Conservation (phyloP, 2,888 invertebrate genomes). For the Scaptomyza tumidula region DNA sequence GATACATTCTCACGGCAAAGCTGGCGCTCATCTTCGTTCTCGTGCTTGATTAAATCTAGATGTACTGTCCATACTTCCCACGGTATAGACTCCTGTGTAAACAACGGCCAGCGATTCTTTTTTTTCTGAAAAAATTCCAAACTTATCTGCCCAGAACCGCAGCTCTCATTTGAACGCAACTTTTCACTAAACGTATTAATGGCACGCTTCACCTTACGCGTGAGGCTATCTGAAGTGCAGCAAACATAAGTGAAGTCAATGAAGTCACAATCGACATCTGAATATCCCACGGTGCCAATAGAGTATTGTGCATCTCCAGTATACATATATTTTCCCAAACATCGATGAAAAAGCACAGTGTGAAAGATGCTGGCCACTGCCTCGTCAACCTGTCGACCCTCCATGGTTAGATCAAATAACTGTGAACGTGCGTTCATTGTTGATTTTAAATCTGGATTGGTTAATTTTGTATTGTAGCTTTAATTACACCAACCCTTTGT, state of each 20-base stretch:
- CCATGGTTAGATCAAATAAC: slow-evolving; percentile 92
- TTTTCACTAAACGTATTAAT: slow-evolving; percentile 92
- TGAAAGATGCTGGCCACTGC: slow-evolving; percentile 96
- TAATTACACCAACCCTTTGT: neutral
- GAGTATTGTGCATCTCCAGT: slow-evolving; percentile 97
- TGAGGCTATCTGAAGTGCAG: slow-evolving; percentile 93
- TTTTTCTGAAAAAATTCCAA: slow-evolving; percentile 98
- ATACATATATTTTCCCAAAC: slow-evolving; percentile 96
- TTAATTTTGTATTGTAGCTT: neutral
- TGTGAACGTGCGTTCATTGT: slow-evolving; percentile 92
- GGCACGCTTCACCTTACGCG: slow-evolving; percentile 89
- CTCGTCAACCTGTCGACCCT: slow-evolving; percentile 96
- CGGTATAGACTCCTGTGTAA: slow-evolving; percentile 95
- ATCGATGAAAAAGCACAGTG: slow-evolving; percentile 95
- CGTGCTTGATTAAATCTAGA: slow-evolving; percentile 93
- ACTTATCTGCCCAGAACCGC: slow-evolving; percentile 93
- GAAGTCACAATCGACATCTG: slow-evolving; percentile 98
- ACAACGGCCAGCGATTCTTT: slow-evolving; percentile 92
- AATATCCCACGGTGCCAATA: slow-evolving; percentile 97
- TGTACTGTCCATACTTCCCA: slow-evolving; percentile 99
- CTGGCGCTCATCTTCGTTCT: slow-evolving; percentile 94
- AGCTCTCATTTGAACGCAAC: slow-evolving; percentile 89
- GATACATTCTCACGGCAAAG: slow-evolving; percentile 94
- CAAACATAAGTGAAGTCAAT: slow-evolving; percentile 99
- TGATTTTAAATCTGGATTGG: neutral